Conservation (phyloP, 2,888 invertebrate species). For the Melinaea marsaeus region DNA sequence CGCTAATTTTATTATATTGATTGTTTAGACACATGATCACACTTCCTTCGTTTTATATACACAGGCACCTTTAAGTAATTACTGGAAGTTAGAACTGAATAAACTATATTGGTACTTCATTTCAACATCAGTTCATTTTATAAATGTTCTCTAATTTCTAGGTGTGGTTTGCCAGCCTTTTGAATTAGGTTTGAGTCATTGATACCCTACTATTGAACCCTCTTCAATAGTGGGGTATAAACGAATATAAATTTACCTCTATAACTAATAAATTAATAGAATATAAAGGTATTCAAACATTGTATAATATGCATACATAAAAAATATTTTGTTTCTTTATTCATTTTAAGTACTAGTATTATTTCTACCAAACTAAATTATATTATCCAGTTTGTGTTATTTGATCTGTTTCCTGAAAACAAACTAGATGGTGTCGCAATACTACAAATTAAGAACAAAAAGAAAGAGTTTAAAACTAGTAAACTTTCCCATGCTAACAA, state of each 20-base stretch:
- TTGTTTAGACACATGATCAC: no score
- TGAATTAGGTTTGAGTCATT: conserved; percentile 21
- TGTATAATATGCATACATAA: not conserved
- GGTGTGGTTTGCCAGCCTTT: conserved; percentile 30
- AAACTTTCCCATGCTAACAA: conserved; percentile 10
- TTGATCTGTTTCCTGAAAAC: conserved; percentile 9
- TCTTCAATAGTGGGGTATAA: not conserved
- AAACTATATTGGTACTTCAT: conserved; percentile 9
- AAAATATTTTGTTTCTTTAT: conserved; percentile 9
- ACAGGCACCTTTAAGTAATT: no score
- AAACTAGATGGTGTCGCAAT: conserved; percentile 21
- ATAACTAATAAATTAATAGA: no score
- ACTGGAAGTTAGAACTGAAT: no score
- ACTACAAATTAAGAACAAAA: conserved; percentile 24
- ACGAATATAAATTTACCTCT: not conserved
- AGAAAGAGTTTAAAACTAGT: conserved; percentile 33
- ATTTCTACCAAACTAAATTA: no score
- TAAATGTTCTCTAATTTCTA: conserved; percentile 43
- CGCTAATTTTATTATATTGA: no score
- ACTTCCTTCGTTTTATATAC: no score
- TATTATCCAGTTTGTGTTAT: no score
- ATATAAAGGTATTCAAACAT: not conserved
- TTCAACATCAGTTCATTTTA: conserved; percentile 44
- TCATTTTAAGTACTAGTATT: no score
- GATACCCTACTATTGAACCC: conserved; percentile 10